phyloP scores from a whole-genome alignment of 1,140 invertebrate species.

The Lepidurus arcticus region DNA sequence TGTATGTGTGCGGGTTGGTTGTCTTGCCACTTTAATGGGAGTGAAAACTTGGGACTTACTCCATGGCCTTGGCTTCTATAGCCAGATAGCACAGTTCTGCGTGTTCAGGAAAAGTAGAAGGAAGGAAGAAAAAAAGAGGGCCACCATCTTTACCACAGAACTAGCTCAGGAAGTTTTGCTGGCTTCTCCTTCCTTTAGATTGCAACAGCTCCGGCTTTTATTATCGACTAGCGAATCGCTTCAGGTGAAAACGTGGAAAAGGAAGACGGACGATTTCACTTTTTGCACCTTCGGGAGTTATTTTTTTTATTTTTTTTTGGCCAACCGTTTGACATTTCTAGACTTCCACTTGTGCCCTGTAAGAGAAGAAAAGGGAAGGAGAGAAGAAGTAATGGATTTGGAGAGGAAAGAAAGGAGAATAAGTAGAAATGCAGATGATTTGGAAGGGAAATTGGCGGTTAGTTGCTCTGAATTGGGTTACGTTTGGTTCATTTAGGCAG shows the following conservation, averaged over 20 bases:
- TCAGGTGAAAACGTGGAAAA: not conserved
- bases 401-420: no score
- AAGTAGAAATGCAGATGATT: no score
- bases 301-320: not conserved
- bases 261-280: slow-evolving; percentile 10
- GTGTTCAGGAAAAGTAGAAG: not conserved
- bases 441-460: no score
- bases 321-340: not conserved
- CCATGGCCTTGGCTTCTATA: slow-evolving; percentile 11
- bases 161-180: not conserved
- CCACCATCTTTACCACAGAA: no score
- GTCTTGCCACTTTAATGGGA: not conserved
- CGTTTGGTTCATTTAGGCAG: no score
- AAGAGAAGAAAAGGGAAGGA: no score
- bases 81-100: not conserved
- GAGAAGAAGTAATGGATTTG: no score
- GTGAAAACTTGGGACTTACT: not conserved
- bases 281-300: not conserved
- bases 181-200: not conserved
- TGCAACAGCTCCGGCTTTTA: not conserved
- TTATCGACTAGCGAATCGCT: slow-evolving; percentile 2
- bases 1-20: not conserved
- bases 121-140: not conserved
- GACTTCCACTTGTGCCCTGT: not conserved
- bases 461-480: no score